These are phyloP conservation scores for Hanleya hanleyi DNA, from an alignment of 2,888 invertebrate genomes.

Conservation along the genomic window DNA sequence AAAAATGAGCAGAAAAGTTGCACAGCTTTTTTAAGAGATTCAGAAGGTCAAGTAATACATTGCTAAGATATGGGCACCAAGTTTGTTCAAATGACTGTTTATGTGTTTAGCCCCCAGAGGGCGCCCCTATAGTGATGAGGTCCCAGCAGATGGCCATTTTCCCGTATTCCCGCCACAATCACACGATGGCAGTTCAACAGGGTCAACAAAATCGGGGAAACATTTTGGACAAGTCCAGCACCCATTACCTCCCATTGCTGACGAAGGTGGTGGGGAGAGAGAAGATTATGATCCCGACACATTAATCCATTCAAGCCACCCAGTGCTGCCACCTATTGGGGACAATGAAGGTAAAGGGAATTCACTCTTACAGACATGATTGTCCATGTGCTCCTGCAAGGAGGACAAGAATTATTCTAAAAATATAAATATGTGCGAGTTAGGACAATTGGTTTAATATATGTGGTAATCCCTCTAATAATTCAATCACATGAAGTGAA, in stretches of 20 bases:
- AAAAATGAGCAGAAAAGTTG: too few species aligned
- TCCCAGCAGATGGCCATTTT: slow-evolving; percentile 3
- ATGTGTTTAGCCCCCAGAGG: slow-evolving; percentile 3
- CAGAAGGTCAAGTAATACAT: too few species aligned
- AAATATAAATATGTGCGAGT: too few species aligned
- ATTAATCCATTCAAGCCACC: background rate
- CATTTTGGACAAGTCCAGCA: background rate
- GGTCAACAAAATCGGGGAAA: background rate
- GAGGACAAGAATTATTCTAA: too few species aligned
- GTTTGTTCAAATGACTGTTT: too few species aligned
- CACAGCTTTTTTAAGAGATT: too few species aligned
- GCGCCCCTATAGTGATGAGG: background rate
- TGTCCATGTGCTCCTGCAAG: background rate
- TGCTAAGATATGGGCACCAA: too few species aligned
- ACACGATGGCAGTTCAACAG: background rate
- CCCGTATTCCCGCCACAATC: background rate
- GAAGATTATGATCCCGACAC: too few species aligned
- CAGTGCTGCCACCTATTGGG: background rate
- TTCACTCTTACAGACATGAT: background rate
- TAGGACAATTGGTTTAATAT: too few species aligned
- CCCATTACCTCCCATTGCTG: slow-evolving; percentile 3
- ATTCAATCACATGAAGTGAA: too few species aligned
- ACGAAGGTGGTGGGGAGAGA: background rate
- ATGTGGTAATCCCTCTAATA: too few species aligned
- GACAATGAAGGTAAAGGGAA: background rate